A percentile compares a stretch with the other conserved stretches of the same genome.
Evolutionary conservation across 1,140 invertebrate genomes (phyloP).

Genomic region (Macrobrachium rosenbergii): DNA sequence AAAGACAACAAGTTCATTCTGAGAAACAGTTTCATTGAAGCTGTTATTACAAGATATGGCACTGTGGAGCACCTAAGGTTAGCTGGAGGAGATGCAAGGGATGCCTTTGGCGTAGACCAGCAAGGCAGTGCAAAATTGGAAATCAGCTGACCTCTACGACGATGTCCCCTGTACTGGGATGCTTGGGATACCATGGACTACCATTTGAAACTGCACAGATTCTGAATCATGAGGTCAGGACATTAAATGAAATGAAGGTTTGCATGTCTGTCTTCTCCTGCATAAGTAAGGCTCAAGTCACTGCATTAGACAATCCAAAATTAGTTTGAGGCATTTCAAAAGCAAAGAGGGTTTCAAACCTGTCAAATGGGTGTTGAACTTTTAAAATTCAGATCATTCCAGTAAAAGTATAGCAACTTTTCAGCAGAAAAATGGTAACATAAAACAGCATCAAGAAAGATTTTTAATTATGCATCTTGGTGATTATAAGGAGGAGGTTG

Average conservation of each 20-base stretch:
- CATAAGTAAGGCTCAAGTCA: background rate
- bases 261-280: background rate
- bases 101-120: constrained; percentile 35
- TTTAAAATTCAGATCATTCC: background rate
- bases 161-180: constrained; percentile 76
- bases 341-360: too few species aligned
- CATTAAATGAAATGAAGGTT: background rate
- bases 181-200: constrained; percentile 77
- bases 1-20: constrained; percentile 42
- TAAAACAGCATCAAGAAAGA: too few species aligned
- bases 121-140: constrained; percentile 60
- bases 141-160: constrained; percentile 71
- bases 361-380: too few species aligned
- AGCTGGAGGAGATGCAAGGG: constrained; percentile 34
- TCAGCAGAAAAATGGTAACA: background rate
- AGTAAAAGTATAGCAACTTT: background rate
- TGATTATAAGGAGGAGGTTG: too few species aligned
- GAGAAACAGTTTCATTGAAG: constrained; percentile 52
- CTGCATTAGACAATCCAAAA: too few species aligned
- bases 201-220: constrained; percentile 72
- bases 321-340: background rate
- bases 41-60: constrained; percentile 40
- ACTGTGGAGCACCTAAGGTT: constrained; percentile 47
- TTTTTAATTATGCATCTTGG: too few species aligned
- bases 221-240: constrained; percentile 49